phyloP scores from a whole-genome alignment of 2,888 invertebrate species.

The Omphaloscelis lunosa region DNA sequence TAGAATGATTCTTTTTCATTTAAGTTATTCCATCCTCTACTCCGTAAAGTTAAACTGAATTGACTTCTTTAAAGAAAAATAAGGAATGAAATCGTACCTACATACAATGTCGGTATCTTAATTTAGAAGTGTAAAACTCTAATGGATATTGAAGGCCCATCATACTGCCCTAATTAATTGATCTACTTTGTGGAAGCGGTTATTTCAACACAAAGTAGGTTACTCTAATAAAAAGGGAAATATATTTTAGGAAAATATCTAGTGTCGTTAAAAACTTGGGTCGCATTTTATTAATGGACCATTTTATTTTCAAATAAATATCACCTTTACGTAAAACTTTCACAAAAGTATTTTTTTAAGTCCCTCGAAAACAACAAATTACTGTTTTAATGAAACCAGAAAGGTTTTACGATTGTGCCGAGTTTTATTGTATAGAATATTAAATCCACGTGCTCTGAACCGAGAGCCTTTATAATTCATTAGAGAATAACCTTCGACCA shows the following conservation, averaged over 20 bases:
- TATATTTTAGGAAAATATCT: slow-evolving; percentile 21
- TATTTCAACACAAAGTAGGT: slow-evolving; percentile 46
- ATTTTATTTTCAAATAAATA: slow-evolving; percentile 39
- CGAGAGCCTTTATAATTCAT: slow-evolving; percentile 69
- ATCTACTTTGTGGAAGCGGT: slow-evolving; percentile 25
- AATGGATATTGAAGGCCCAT: slow-evolving; percentile 38
- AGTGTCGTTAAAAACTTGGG: slow-evolving; percentile 16
- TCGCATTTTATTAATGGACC: slow-evolving; percentile 19
- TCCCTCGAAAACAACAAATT: slow-evolving; percentile 60
- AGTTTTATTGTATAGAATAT: slow-evolving; percentile 69
- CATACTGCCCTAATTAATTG: slow-evolving; percentile 41
- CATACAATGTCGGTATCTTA: slow-evolving; percentile 1
- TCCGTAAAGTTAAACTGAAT: slow-evolving; percentile 20
- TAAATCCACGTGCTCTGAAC: slow-evolving; percentile 62
- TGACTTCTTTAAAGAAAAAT: slow-evolving; percentile 22
- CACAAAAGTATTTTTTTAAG: slow-evolving; percentile 44
- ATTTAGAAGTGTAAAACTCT: slow-evolving; percentile 24
- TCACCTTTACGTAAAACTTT: slow-evolving; percentile 29
- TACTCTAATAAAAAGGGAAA: slow-evolving; percentile 10
- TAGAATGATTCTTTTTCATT: slow-evolving; percentile 43
- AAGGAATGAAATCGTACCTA: slow-evolving; percentile 19
- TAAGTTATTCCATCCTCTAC: slow-evolving; percentile 23
- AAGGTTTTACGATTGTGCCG: slow-evolving; percentile 65
- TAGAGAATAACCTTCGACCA: slow-evolving; percentile 66
- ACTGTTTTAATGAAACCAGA: slow-evolving; percentile 66